Evolutionary conservation across 2,888 invertebrate genomes (phyloP).

Genomic region (Penaeus monodon): DNA sequence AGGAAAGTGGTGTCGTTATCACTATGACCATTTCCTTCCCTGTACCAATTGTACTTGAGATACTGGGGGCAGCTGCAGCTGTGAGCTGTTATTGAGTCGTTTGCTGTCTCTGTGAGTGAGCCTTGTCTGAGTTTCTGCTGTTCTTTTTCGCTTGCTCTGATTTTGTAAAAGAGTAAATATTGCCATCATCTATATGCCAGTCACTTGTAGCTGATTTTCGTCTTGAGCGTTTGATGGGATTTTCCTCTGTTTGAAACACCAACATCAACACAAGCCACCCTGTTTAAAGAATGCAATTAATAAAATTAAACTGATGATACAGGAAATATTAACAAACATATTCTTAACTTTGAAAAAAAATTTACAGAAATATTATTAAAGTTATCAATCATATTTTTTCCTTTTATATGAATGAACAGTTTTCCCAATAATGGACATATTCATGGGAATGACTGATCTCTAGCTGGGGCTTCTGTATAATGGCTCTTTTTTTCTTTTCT

Average conservation of each 20-base stretch:
- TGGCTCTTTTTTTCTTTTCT: too few species aligned
- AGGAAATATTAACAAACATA: neutral
- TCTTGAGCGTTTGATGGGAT: slow-evolving; percentile 31
- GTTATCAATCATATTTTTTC: too few species aligned
- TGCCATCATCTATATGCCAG: slow-evolving; percentile 7
- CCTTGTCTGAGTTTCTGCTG: slow-evolving; percentile 58
- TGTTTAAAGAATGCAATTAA: neutral
- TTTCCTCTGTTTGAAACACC: slow-evolving; percentile 59
- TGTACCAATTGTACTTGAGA: neutral
- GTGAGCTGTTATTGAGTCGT: slow-evolving; percentile 21
- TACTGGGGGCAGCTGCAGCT: neutral
- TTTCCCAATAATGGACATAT: too few species aligned
- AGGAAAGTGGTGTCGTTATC: slow-evolving; percentile 25
- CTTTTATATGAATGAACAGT: too few species aligned
- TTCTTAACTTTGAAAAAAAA: too few species aligned
- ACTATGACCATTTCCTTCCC: neutral
- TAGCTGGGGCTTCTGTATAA: too few species aligned
- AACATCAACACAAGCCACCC: slow-evolving; percentile 56
- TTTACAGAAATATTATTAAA: too few species aligned
- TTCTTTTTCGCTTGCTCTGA: slow-evolving; percentile 51
- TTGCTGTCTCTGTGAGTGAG: slow-evolving; percentile 53
- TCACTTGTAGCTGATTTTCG: slow-evolving; percentile 52
- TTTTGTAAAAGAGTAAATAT: neutral
- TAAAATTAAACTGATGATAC: neutral
- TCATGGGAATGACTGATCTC: too few species aligned